Evolutionary conservation across 2,888 invertebrate genomes (phyloP), one percentile per base, ranked within the genome.

Genomic region (Dromius quadrimaculatus): DNA sequence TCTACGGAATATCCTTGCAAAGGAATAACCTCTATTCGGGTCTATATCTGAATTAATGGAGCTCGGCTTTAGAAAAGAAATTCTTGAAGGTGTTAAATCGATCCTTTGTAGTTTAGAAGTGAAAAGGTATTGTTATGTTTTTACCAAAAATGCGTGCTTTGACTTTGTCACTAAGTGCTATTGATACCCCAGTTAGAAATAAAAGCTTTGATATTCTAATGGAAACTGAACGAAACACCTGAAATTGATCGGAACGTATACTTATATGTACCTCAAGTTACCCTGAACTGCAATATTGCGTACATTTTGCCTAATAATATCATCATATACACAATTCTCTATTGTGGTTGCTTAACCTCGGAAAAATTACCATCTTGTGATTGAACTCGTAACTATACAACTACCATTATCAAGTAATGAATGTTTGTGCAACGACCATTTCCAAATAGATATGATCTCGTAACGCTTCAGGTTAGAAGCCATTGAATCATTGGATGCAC

Each of bases 31-130:
- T 59, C 36, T 36, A 36, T 34, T 36, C 36, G 59, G 59, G 36
- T 59, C 59, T 59, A 59, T 59, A 59, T 59, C 59, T 59, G 59
- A 20, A 59, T 20, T 59, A 59, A 59, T 59, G 59, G 59, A 36
- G 59, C 59, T 3, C 36, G 59, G 59, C 59, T 59, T 59, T 59
- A 59, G 36, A 36, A 19, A 22, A 28, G 28, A 36, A 59, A 36
- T 34, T 59, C 9, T 59, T 59, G 36, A 59, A 59, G 36, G 36
- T 59, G 59, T 59, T 36, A 20, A 36, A 59, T 59, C 59, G 59
- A 59, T 59, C 36, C 59, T 36, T 36, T 59, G 59, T 36, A 34
- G 9, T 59, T 34, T 20, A 23, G 36, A 59, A 59, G 59, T 59
- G 59, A 59, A 59, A 59, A 54, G 50, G 50, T 54, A 54, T 54